Percentiles rank a stretch among this genome's conserved stretches.
These are phyloP conservation scores for Babylonia areolata DNA, from an alignment of 1,140 invertebrate species.

Conservation along the genomic window DNA sequence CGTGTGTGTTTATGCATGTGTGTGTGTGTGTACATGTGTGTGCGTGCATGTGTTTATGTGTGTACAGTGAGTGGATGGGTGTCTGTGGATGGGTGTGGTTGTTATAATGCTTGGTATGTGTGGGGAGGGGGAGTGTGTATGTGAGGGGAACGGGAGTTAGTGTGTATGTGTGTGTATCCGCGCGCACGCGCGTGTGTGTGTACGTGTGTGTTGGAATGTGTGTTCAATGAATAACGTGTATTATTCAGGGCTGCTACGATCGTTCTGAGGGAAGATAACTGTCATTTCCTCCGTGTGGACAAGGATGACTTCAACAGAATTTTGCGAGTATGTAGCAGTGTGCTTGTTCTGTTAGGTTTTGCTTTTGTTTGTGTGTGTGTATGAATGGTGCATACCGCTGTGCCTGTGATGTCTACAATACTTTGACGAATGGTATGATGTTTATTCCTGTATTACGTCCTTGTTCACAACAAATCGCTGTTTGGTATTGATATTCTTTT, in stretches of 20 bases:
- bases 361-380: conserved; percentile 3
- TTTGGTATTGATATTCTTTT: too few species aligned
- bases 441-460: too few species aligned
- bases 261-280: conserved; percentile 88
- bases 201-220: too few species aligned
- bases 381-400: too few species aligned
- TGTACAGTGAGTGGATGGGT: background rate
- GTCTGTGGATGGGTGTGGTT: background rate
- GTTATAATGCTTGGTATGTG: too few species aligned
- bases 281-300: conserved; percentile 90
- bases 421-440: too few species aligned
- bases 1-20: background rate
- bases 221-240: too few species aligned
- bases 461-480: too few species aligned
- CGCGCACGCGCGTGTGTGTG: background rate
- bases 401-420: too few species aligned
- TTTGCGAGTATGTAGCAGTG: conserved; percentile 76
- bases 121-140: too few species aligned
- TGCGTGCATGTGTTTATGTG: background rate
- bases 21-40: background rate
- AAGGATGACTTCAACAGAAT: conserved; percentile 93
- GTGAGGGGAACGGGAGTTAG: too few species aligned
- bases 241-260: conserved; percentile 87
- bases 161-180: conserved; percentile 6
- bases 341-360: too few species aligned